These are phyloP conservation scores for Xylota segnis DNA, from an alignment of 2,888 invertebrate genomes.

Conservation along the genomic window DNA sequence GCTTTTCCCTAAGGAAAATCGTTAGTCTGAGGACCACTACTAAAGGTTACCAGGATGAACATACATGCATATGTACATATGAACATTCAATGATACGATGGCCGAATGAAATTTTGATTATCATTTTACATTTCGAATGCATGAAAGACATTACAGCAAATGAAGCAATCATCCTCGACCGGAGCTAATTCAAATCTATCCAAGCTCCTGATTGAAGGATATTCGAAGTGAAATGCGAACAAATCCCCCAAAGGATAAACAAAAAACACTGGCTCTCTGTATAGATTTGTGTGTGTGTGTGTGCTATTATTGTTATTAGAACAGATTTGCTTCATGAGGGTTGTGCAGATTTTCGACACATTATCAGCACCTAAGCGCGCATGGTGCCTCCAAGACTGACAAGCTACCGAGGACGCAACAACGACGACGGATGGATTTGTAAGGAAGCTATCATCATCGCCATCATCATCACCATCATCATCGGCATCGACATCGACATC, in stretches of 20 bases:
- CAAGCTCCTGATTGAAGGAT: not conserved
- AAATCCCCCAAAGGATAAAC: slow-evolving; percentile 29
- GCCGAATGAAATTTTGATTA: slow-evolving; percentile 71
- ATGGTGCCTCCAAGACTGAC: slow-evolving; percentile 38
- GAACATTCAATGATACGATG: slow-evolving; percentile 67
- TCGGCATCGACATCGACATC: slow-evolving; percentile 1
- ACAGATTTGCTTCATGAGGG: slow-evolving; percentile 47
- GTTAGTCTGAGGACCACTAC: slow-evolving; percentile 21
- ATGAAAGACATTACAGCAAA: slow-evolving; percentile 62
- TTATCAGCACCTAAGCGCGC: slow-evolving; percentile 53
- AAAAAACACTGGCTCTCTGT: not conserved
- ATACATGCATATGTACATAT: no score
- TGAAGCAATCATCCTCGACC: slow-evolving; percentile 66
- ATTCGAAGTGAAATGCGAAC: slow-evolving; percentile 43
- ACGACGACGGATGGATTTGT: slow-evolving; percentile 31
- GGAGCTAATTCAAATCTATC: slow-evolving; percentile 23
- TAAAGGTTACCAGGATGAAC: not conserved
- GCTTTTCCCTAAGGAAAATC: slow-evolving; percentile 55
- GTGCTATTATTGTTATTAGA: slow-evolving; percentile 22
- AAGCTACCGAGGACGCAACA: not conserved
- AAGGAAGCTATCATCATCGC: slow-evolving; percentile 48
- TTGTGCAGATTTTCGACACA: slow-evolving; percentile 61
- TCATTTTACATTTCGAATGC: slow-evolving; percentile 71
- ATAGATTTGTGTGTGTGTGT: not conserved
- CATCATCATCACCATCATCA: slow-evolving; percentile 45